These are phyloP conservation scores for Acrossocheilus wenchowensis DNA, from an alignment of 2,797 vertebrate genomes.

Conservation along the genomic window DNA sequence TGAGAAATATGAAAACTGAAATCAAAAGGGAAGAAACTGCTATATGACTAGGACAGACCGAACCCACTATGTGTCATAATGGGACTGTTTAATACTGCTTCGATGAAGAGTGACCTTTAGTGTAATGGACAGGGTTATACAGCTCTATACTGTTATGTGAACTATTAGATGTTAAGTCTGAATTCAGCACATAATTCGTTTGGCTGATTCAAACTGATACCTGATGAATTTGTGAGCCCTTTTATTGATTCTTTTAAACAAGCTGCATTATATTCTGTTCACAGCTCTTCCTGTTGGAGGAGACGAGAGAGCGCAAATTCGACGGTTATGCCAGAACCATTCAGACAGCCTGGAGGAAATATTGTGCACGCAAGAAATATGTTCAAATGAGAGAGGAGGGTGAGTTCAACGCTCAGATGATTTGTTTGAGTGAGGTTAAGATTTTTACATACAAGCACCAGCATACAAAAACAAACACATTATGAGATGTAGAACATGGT, in stretches of 20 bases:
- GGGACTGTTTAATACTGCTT: slow-evolving; percentile 27
- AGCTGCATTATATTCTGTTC: slow-evolving; percentile 23
- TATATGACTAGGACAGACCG: slow-evolving; percentile 30
- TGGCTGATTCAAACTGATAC: not conserved
- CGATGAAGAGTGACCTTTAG: slow-evolving; percentile 40
- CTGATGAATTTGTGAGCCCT: not conserved
- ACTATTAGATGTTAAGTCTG: not conserved
- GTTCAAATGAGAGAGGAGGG: slow-evolving; percentile 99
- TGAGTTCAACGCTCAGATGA: slow-evolving; percentile 65
- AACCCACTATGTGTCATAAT: slow-evolving; percentile 23
- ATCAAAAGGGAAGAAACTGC: not conserved
- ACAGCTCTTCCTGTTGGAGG: slow-evolving; percentile 95
- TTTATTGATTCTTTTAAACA: not conserved
- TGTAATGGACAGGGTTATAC: not conserved
- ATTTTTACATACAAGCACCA: not conserved
- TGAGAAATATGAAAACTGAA: slow-evolving; percentile 14
- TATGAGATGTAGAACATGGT: not conserved
- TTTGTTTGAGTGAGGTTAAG: not conserved
- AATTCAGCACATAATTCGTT: not conserved
- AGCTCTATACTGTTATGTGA: not conserved
- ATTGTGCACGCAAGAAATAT: slow-evolving; percentile 90
- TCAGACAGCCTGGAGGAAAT: slow-evolving; percentile 95
- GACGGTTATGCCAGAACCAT: slow-evolving; percentile 94
- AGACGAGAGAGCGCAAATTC: slow-evolving; percentile 96
- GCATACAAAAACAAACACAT: not conserved